These are phyloP conservation scores for Crocodylus rhombifer DNA, from an alignment of 2,797 vertebrate genomes.

Conservation along the genomic window DNA sequence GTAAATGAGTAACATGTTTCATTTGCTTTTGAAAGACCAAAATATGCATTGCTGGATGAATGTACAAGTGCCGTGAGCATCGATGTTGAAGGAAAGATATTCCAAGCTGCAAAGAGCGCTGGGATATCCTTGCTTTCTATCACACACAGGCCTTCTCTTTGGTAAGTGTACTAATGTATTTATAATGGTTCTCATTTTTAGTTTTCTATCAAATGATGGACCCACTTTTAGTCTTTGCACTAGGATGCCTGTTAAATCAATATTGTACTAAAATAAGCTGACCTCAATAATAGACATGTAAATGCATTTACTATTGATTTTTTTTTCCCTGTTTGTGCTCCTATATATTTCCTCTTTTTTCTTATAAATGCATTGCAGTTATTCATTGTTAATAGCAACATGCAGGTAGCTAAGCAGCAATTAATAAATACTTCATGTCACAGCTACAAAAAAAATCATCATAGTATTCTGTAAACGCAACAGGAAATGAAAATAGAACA, in stretches of 20 bases:
- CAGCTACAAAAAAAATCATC: neutral
- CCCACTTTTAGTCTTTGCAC: neutral
- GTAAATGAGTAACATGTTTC: conserved; percentile 33
- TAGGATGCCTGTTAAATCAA: neutral
- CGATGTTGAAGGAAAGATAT: conserved; percentile 98
- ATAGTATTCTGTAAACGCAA: conserved; percentile 13
- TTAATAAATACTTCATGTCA: neutral
- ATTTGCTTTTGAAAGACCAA: conserved; percentile 86
- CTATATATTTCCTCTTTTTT: neutral
- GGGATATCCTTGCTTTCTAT: conserved; percentile 97
- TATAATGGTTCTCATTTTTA: neutral
- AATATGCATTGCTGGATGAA: conserved; percentile 95
- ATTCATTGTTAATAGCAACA: conserved; percentile 13
- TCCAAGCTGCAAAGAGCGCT: conserved; percentile 93
- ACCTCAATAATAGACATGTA: neutral
- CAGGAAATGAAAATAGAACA: neutral
- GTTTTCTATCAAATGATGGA: neutral
- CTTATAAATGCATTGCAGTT: neutral
- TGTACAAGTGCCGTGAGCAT: conserved; percentile 99
- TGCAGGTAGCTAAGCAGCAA: neutral
- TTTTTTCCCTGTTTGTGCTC: neutral
- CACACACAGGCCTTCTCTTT: conserved; percentile 97
- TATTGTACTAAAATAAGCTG: conserved; percentile 2
- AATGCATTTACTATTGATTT: conserved; percentile 5
- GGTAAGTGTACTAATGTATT: conserved; percentile 83